Evolutionary conservation across 2,113 vertebrate species (phyloP).

Genomic region (Prionailurus bengalensis): DNA sequence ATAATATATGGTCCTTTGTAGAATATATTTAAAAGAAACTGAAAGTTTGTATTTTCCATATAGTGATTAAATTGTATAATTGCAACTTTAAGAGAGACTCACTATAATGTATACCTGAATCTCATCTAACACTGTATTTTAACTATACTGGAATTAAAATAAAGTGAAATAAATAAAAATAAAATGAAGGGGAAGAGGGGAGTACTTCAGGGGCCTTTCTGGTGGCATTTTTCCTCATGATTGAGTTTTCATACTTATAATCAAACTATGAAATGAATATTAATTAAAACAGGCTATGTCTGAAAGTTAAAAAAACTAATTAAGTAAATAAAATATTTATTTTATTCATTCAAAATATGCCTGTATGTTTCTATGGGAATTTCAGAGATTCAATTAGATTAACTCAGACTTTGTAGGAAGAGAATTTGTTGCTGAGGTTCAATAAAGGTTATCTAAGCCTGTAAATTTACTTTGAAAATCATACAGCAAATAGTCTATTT

Average conservation of each 20-base stretch:
- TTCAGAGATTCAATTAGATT: conserved; percentile 48
- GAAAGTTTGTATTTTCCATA: background rate
- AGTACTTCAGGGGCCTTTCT: background rate
- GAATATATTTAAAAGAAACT: background rate
- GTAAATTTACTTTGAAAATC: conserved; percentile 48
- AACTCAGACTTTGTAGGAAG: background rate
- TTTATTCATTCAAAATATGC: background rate
- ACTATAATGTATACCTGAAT: background rate
- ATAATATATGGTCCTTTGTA: background rate
- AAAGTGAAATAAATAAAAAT: background rate
- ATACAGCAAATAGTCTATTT: background rate
- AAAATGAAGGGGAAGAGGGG: background rate
- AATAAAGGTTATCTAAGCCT: conserved; percentile 55
- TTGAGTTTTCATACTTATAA: conserved; percentile 15
- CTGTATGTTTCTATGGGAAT: background rate
- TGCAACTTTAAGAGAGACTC: background rate
- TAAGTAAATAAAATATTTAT: background rate
- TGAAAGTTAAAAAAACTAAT: background rate
- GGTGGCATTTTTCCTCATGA: background rate
- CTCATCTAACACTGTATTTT: background rate
- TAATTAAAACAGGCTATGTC: background rate
- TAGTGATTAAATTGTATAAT: background rate
- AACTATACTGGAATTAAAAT: background rate
- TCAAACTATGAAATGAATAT: background rate
- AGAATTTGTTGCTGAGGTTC: background rate